Base-by-base conservation (phyloP, 2,888 invertebrate species). In the Dynastes grantii region DNA sequence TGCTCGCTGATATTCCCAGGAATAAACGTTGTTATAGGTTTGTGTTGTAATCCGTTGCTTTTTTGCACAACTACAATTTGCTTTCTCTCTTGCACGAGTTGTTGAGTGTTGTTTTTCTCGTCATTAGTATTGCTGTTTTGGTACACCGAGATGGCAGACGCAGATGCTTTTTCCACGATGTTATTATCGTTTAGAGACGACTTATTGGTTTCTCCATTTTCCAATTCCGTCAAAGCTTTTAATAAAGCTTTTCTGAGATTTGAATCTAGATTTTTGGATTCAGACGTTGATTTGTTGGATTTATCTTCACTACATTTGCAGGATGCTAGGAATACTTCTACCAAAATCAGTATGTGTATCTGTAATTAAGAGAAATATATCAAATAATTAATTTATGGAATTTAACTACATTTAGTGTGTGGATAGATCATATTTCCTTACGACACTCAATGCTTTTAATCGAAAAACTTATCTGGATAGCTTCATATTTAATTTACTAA, bases 201-300 rank as follows among this genome's bases (percentile, higher is more conserved):
- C 32, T 67, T 70, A n/a, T n/a, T 37, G 40, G 22, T 45, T 13
- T 51, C 64, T 3, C 37, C 91, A 81, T 92, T 92, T 88, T 96
- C 95, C 70, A 96, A 89, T 84, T 95, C 95, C 73, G 92, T 93
- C 3, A 96, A 90, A 11, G 95, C 96, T 88, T 93, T 93, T 4
- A 96, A 89, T 61, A 96, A 89, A 0, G 95, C 96, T 87, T 93
- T 92, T 16, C 95, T 90, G 49, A 96, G 91, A 81, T 93, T 94
- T 64, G 93, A 93, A 87, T 95, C 95, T 77, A 95, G 88, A 79
- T 93, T 92, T 0, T 92, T 90, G 0, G 93, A 92, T 2, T 92
- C 88, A 76, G 90, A 90, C 37, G 80, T 80, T 27, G 84, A 77
- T 80, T 84, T 89, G 81, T 91, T 91, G 27, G 87, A 84, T 80